These are phyloP conservation scores for Pterostichus madidus DNA, from an alignment of 2,888 invertebrate species.

Conservation along the genomic window DNA sequence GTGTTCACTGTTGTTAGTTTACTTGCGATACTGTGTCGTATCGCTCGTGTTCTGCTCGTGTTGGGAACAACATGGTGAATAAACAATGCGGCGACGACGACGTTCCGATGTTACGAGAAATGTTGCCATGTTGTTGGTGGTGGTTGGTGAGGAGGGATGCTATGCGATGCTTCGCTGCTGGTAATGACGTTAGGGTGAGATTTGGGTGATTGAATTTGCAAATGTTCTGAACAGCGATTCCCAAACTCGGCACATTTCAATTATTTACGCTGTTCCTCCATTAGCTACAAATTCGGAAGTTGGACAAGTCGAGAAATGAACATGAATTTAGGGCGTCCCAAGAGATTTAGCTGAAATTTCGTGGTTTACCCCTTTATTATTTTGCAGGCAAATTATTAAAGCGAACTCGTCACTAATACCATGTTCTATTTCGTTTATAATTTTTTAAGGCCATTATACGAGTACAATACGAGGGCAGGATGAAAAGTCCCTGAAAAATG, in stretches of 20 bases:
- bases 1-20: slow-evolving; percentile 50
- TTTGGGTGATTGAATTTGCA: slow-evolving; percentile 39
- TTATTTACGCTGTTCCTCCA: background rate
- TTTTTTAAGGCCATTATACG: too few species aligned
- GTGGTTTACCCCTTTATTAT: too few species aligned
- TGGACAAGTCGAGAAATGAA: too few species aligned
- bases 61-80: slow-evolving; percentile 43
- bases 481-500: too few species aligned
- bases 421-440: too few species aligned
- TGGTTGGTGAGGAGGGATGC: background rate
- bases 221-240: slow-evolving; percentile 41
- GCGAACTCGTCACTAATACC: too few species aligned
- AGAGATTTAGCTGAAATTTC: too few species aligned
- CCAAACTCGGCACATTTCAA: slow-evolving; percentile 11
- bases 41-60: background rate
- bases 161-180: background rate
- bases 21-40: slow-evolving; percentile 31
- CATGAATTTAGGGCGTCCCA: background rate
- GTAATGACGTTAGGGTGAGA: slow-evolving; percentile 49
- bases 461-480: too few species aligned
- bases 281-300: background rate
- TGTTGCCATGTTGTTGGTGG: background rate
- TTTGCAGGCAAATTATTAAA: too few species aligned
- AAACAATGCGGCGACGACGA: slow-evolving; percentile 31
- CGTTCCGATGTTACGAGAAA: background rate